phyloP scores from a whole-genome alignment of 2,113 vertebrate genomes.

The Albula glossodonta region DNA sequence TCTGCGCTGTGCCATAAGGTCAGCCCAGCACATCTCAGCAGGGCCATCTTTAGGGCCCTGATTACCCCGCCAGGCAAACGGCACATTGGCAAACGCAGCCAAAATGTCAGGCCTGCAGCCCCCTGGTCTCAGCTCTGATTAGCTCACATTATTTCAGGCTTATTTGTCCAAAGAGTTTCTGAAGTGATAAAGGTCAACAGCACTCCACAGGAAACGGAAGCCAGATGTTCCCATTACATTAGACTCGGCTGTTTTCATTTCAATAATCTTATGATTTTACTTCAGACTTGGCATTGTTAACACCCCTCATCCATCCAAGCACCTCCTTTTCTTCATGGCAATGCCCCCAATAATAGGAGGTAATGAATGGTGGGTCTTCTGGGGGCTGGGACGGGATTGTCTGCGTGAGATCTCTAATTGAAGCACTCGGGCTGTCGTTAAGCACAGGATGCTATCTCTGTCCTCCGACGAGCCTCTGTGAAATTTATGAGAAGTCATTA shows the following conservation, averaged over 20 bases:
- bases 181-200: constrained; percentile 16
- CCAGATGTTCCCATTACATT: constrained; percentile 9
- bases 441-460: constrained; percentile 2
- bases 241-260: not conserved
- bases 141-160: constrained; percentile 12
- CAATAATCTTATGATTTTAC: not conserved
- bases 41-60: not conserved
- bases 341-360: not conserved
- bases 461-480: not conserved
- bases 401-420: constrained; percentile 6
- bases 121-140: not conserved
- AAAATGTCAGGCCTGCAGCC: constrained; percentile 10
- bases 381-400: not conserved
- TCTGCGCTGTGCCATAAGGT: not conserved
- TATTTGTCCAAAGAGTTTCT: not conserved
- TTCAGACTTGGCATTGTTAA: not conserved
- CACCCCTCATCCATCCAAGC: no score
- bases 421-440: constrained; percentile 2
- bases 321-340: not conserved
- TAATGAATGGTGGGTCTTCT: not conserved
- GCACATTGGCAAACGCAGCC: not conserved
- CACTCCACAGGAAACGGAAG: not conserved
- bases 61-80: not conserved
- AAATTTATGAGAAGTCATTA: constrained; percentile 17
- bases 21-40: not conserved